Evolutionary conservation across 2,797 vertebrate genomes (phyloP).

Genomic region (Ctenochaetus hawaiiensis): DNA sequence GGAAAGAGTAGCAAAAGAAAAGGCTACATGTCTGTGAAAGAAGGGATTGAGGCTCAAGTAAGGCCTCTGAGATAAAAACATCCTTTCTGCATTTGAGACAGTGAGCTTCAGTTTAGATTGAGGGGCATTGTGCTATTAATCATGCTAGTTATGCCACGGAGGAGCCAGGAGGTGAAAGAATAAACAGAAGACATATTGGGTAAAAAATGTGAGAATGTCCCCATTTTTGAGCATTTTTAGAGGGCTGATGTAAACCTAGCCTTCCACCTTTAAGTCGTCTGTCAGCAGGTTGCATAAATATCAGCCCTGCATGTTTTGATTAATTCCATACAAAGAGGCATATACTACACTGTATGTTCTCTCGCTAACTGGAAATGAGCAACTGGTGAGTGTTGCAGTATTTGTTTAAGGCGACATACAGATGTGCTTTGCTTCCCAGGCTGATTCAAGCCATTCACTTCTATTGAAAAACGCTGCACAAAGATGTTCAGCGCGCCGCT

Average conservation of each 20-base stretch:
- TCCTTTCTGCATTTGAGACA: conserved; percentile 59
- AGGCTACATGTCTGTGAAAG: conserved; percentile 75
- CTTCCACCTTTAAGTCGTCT: conserved; percentile 9
- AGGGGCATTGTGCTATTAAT: conserved; percentile 42
- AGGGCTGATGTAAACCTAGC: conserved; percentile 24
- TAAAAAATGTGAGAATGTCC: conserved; percentile 31
- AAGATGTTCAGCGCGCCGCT: conserved; percentile 4
- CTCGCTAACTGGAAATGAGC: conserved; percentile 15
- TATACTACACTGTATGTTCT: neutral
- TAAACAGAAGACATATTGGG: conserved; percentile 42
- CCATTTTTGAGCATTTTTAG: conserved; percentile 28
- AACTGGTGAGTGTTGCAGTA: conserved; percentile 28
- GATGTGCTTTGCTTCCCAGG: conserved; percentile 17
- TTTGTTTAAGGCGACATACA: conserved; percentile 18
- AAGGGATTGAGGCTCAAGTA: conserved; percentile 71
- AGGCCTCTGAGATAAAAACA: conserved; percentile 69
- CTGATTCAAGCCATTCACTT: conserved; percentile 5
- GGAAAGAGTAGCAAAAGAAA: conserved; percentile 81
- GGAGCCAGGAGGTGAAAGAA: conserved; percentile 37
- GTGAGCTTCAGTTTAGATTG: conserved; percentile 58
- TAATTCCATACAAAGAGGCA: conserved; percentile 4
- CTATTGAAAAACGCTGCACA: conserved; percentile 22
- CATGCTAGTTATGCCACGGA: conserved; percentile 19
- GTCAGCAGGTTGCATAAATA: conserved; percentile 27
- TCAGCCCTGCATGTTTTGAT: conserved; percentile 4